Evolutionary conservation across 2,113 vertebrate genomes (phyloP), one percentile per base, ranked within the genome.

Genomic region (Scopus umbretta): DNA sequence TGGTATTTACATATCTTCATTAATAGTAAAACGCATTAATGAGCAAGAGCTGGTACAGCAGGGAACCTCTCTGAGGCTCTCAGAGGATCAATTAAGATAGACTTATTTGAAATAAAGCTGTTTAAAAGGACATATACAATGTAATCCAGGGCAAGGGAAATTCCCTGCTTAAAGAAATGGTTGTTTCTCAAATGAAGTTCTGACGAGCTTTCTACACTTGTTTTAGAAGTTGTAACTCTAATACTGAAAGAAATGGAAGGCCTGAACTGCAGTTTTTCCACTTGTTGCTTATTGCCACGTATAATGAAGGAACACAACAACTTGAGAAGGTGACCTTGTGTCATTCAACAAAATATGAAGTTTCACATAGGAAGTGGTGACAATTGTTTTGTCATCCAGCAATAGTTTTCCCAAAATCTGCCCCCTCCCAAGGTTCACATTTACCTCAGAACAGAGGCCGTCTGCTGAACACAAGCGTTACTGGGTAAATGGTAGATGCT

Each of bases 1-100:
- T 66, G 22, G 49, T 95, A 92, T 92, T 95, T 95, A 92, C 73
- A 62, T 92, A 94, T 50, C 84, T 84, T 95, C 70, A 89, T 95
- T 95, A 94, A 80, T 34, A 91, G 74, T 79, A 70, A 92, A 94
- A 76, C 0, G 6, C 49, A 94, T 83, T 94, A 94, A 97, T 76
- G 63, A 94, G 89, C 50, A 88, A 88, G 92, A 96, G 65, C 53
- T 82, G 81, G 71, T 92, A 15, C 87, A 92, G 91, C 67, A 62
- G 86, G 81, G 43, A 95, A 93, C 59, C 36, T 80, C 89, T 82
- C 65, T 58, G 83, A 78, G 43, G 29, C 63, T 92, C 95, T 95
- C 87, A 1, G 34, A 78, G 85, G 94, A 96, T 86, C 87, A 94
- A 94, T 95, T 96, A 96, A 78, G 47, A 78, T 14, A 93, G 84